Evolutionary conservation across 2,113 vertebrate species (phyloP).

Genomic region (Falcunculus frontatus): DNA sequence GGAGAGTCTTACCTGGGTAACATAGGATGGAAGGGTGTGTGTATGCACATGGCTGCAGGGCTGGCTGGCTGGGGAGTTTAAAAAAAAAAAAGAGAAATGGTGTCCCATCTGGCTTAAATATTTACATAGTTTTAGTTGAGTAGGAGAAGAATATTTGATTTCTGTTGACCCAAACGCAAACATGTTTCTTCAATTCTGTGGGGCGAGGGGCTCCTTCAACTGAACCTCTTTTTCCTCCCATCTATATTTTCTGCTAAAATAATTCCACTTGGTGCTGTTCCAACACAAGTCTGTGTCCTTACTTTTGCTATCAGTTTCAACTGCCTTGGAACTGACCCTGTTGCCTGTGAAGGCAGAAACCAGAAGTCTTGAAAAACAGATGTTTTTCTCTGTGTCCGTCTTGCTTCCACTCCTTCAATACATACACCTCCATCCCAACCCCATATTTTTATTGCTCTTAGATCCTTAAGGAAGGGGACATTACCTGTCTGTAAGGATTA

Average conservation of each 20-base stretch:
- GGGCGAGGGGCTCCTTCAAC: not conserved
- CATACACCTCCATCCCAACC: not conserved
- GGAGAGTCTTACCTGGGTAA: not conserved
- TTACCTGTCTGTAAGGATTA: not conserved
- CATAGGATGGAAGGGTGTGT: not conserved
- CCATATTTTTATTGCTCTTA: not conserved
- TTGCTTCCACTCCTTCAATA: not conserved
- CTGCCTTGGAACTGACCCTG: not conserved
- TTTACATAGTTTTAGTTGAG: not conserved
- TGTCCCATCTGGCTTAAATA: constrained; percentile 20
- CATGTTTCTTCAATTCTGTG: not conserved
- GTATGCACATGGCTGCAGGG: not conserved
- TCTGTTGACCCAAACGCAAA: not conserved
- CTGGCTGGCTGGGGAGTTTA: not conserved
- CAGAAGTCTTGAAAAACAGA: not conserved
- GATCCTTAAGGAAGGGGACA: not conserved
- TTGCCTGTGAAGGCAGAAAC: not conserved
- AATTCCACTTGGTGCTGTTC: not conserved
- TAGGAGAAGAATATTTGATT: not conserved
- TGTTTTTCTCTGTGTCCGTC: not conserved
- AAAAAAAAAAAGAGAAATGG: not conserved
- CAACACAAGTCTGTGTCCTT: not conserved
- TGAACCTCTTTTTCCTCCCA: not conserved
- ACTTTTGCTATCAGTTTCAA: not conserved
- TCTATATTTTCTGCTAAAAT: not conserved